Evolutionary conservation across 2,113 vertebrate species (phyloP), one percentile per base, ranked within the genome.

Genomic region (Lagopus leucura): DNA sequence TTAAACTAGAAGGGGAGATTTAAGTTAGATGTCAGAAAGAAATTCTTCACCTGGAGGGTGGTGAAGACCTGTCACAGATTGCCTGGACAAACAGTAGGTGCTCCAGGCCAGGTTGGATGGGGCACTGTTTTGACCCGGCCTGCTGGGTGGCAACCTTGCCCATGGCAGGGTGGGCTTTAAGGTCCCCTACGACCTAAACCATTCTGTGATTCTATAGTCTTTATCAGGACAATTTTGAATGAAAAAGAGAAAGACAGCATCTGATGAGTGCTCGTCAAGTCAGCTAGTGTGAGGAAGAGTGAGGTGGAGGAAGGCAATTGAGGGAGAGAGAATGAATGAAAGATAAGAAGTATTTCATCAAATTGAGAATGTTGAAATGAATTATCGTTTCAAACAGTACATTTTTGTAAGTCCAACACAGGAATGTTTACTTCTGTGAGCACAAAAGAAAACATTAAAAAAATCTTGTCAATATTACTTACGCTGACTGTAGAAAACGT

Each of bases 361-460:
- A 34, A 28, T n/a, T 22, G 45, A 28, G 27, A 34, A 19, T 20
- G 11, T 38, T 70, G 34, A 38, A 38, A 52, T 64, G 32, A 55
- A 8, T n/a, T 88, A 4, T 60, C 11, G 17, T 55, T 90, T 71
- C 65, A 13, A 61, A 72, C 7, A 73, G 4, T 4, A 36, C 45
- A 22, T 21, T 32, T 88, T 42, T 86, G 3, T 48, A 17, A 50
- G 24, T 50, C 8, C 8, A 16, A 11, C 20, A 66, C 6, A 63
- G 36, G 71, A 21, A 3, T 69, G 8, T 30, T 32, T 79, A 10
- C n/a, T 20, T 67, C 40, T 85, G 10, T 86, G 45, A 18, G 7
- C 74, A 25, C 0, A 0, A 6, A 30, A 20, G 7, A 58, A 66
- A 88, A 30, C 1, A 40, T 34, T 54, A 43, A 2, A 32, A 27